Conservation (phyloP, 92 coral and sea anemone species). For the Porites lobata region DNA sequence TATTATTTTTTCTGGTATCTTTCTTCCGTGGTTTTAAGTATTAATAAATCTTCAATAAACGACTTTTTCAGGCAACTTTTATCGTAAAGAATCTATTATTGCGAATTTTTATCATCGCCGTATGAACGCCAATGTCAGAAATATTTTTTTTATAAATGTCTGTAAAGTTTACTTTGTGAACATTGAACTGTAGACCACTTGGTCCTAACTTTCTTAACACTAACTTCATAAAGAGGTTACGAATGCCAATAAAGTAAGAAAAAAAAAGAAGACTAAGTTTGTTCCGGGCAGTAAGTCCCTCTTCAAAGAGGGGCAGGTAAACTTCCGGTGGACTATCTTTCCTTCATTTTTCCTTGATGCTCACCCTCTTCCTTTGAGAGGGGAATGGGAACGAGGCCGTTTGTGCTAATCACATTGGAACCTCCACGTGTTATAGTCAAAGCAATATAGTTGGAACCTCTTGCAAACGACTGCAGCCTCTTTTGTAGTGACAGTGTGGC, state of each 20-base stretch:
- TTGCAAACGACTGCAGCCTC: too few relatives aligned
- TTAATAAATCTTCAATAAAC: not conserved
- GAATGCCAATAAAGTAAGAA: not conserved
- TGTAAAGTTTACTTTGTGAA: conserved; percentile 9
- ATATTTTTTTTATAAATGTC: not conserved
- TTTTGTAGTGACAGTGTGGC: too few relatives aligned
- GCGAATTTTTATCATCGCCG: not conserved
- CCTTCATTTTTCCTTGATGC: too few relatives aligned
- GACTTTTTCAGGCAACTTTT: not conserved
- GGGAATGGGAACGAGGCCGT: too few relatives aligned
- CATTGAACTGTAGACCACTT: conserved; percentile 5
- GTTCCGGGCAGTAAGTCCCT: not conserved
- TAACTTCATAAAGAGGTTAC: conserved; percentile 2
- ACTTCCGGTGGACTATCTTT: too few relatives aligned
- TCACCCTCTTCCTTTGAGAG: too few relatives aligned
- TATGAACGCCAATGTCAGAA: not conserved
- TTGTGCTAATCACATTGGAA: too few relatives aligned
- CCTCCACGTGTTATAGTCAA: too few relatives aligned
- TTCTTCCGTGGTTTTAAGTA: not conserved
- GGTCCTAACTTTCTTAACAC: conserved; percentile 4
- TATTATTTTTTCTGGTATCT: not conserved
- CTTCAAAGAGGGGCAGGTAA: too few relatives aligned
- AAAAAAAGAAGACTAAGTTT: not conserved
- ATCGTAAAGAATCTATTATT: too few relatives aligned
- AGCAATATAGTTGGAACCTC: too few relatives aligned